phyloP scores from a whole-genome alignment of 2,888 invertebrate species.

The Nymphalis urticae region DNA sequence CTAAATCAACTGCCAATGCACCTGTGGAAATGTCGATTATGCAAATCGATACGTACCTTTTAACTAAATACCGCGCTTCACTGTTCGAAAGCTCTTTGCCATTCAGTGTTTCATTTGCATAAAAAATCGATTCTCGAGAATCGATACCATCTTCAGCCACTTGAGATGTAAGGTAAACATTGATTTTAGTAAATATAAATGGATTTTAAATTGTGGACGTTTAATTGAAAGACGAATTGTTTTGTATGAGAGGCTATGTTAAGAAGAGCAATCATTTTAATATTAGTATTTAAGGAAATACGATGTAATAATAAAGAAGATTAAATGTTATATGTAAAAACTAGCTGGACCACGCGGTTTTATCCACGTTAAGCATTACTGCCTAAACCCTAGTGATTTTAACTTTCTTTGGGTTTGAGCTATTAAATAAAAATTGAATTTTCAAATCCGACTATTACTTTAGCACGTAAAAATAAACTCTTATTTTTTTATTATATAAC shows the following conservation, averaged over 20 bases:
- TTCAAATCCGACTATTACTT: too few relatives aligned
- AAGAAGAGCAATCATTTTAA: too few relatives aligned
- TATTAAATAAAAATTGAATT: too few relatives aligned
- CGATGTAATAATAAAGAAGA: too few relatives aligned
- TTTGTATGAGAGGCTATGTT: not conserved
- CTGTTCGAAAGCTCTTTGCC: conserved; percentile 36
- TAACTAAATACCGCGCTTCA: conserved; percentile 46
- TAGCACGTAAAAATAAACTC: too few relatives aligned
- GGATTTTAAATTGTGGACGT: not conserved
- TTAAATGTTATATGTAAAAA: too few relatives aligned
- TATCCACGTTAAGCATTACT: too few relatives aligned
- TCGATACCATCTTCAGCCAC: conserved; percentile 16
- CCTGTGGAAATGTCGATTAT: conserved; percentile 80
- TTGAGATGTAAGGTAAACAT: conserved; percentile 23
- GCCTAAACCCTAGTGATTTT: too few relatives aligned
- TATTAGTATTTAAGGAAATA: too few relatives aligned
- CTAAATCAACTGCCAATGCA: conserved; percentile 77
- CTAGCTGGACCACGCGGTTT: too few relatives aligned
- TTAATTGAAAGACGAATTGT: not conserved
- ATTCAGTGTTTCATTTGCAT: conserved; percentile 37
- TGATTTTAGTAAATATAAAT: conserved; percentile 12
- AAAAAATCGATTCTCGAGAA: conserved; percentile 30
- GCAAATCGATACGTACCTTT: conserved; percentile 70
- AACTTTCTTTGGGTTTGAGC: too few relatives aligned
- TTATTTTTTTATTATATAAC: too few relatives aligned